phyloP scores from a whole-genome alignment of 2,888 invertebrate species.

The Chelonus formosanus region DNA sequence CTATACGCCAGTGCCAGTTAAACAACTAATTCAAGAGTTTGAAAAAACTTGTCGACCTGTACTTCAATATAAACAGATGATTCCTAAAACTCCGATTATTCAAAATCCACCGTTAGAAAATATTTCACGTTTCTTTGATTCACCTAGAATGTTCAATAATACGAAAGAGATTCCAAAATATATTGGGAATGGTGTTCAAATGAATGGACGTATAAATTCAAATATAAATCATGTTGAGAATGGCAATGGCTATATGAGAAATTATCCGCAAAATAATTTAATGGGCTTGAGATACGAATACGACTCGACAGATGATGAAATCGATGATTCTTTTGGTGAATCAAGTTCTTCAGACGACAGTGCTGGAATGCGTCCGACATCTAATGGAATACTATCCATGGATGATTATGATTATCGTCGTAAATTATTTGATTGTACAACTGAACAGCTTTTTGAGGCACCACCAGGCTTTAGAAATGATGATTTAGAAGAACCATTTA shows the following conservation, averaged over 20 bases:
- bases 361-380: no score
- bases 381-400: no score
- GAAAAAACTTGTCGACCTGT: conserved; percentile 71
- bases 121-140: conserved; percentile 59
- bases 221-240: conserved; percentile 16
- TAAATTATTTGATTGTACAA: conserved; percentile 41
- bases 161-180: conserved; percentile 1
- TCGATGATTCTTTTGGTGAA: conserved; percentile 42
- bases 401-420: conserved; percentile 40
- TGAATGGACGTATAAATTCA: conserved; percentile 38
- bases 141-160: conserved; percentile 42
- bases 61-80: conserved; percentile 68
- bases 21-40: conserved; percentile 70
- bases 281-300: conserved; percentile 37
- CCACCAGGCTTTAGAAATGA: conserved; percentile 35
- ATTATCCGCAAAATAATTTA: conserved; percentile 13
- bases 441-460: conserved; percentile 38
- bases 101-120: conserved; percentile 54
- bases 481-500: conserved; percentile 36
- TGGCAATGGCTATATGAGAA: conserved; percentile 34
- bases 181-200: conserved; percentile 23
- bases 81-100: conserved; percentile 52
- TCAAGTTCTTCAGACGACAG: conserved; percentile 38
- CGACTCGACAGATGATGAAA: conserved; percentile 43
- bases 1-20: conserved; percentile 64